These are phyloP conservation scores for Fistularia commersonii DNA, from an alignment of 2,797 vertebrate genomes.

Conservation along the genomic window DNA sequence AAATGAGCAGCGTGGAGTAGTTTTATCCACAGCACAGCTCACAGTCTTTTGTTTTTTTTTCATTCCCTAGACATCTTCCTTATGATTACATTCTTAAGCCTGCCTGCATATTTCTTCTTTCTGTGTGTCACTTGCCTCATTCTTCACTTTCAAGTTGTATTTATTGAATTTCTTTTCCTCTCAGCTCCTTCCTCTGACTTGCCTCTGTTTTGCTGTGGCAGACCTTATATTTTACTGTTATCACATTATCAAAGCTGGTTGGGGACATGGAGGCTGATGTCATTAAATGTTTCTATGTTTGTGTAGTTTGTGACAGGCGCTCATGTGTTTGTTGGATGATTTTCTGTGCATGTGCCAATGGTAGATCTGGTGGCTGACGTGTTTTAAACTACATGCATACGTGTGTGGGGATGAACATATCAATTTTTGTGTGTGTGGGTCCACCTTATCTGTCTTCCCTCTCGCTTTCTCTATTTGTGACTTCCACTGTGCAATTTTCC, in stretches of 20 bases:
- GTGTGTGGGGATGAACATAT: too few relatives aligned
- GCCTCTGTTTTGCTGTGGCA: constrained; percentile 13
- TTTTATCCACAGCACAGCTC: too few relatives aligned
- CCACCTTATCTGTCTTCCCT: too few relatives aligned
- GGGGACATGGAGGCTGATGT: constrained; percentile 13
- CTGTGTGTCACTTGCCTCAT: background rate
- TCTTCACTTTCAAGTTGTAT: constrained; percentile 22
- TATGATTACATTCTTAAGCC: background rate
- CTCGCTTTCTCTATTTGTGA: too few relatives aligned
- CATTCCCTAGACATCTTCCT: too few relatives aligned
- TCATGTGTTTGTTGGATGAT: background rate
- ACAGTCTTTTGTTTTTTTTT: too few relatives aligned
- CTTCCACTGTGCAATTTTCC: too few relatives aligned
- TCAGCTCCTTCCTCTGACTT: constrained; percentile 5
- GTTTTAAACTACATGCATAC: too few relatives aligned
- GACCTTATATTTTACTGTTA: constrained; percentile 22
- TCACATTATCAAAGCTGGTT: constrained; percentile 25
- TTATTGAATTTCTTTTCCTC: constrained; percentile 19
- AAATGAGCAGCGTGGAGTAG: too few relatives aligned
- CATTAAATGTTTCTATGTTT: background rate
- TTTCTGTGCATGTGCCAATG: too few relatives aligned
- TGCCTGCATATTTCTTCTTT: constrained; percentile 8
- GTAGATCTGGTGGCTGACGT: too few relatives aligned
- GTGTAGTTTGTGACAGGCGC: background rate
- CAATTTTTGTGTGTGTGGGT: too few relatives aligned